Conservation (phyloP, 1,140 invertebrate species). For the Eulimnadia texana region DNA sequence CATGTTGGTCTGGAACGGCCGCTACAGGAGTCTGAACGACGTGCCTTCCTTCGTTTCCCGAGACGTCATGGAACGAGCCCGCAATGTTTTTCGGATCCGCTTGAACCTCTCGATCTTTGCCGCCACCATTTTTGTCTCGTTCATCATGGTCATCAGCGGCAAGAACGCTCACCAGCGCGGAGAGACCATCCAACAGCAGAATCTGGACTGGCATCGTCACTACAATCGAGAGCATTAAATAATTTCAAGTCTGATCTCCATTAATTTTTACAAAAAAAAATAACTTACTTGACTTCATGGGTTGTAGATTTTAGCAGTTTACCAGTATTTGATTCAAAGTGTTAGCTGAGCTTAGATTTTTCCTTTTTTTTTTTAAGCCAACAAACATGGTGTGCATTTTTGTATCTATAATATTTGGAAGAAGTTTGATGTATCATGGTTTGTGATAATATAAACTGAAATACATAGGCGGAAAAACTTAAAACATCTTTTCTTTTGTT, state of each 20-base stretch:
- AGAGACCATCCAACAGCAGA: conserved; percentile 3
- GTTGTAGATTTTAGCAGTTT: no score
- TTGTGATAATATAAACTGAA: neutral
- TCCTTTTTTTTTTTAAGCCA: no score
- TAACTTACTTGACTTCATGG: no score
- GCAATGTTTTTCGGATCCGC: conserved; percentile 12
- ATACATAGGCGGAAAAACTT: no score
- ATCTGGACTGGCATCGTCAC: conserved; percentile 13
- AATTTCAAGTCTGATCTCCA: neutral
- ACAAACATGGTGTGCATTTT: no score
- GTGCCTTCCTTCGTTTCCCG: conserved; percentile 13
- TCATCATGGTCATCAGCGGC: conserved; percentile 11
- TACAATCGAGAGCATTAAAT: conserved; percentile 10
- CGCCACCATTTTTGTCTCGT: neutral
- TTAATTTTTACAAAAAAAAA: no score
- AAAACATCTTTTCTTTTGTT: no score
- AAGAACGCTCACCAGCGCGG: conserved; percentile 13
- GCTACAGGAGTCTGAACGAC: conserved; percentile 1
- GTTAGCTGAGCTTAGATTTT: no score
- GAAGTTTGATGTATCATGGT: neutral
- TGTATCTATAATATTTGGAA: no score
- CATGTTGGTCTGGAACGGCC: conserved; percentile 12
- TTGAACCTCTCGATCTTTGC: conserved; percentile 8
- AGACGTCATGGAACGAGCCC: conserved; percentile 11
- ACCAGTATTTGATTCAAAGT: no score